Conservation (phyloP, 2,888 invertebrate species). For the Hypomecis atomaria region DNA sequence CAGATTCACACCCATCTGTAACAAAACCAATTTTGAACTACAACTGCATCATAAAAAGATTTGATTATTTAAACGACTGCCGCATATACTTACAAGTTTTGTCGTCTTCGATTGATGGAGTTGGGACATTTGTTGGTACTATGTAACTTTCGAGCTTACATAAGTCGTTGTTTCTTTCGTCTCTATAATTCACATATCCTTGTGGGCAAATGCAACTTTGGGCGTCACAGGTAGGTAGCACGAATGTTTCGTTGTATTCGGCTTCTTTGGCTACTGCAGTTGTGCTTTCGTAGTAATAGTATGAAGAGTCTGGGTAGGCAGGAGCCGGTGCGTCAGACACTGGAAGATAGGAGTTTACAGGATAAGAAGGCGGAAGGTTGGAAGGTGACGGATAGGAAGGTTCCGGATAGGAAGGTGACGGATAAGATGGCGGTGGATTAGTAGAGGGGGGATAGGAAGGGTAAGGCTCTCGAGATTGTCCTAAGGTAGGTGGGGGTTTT, state of each 20-base stretch:
- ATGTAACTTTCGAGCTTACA: constrained; percentile 57
- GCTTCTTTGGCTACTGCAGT: constrained; percentile 53
- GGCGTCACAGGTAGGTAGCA: constrained; percentile 65
- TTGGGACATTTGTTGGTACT: constrained; percentile 18
- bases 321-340: constrained; percentile 26
- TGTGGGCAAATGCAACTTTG: constrained; percentile 66
- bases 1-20: constrained; percentile 89
- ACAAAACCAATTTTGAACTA: constrained; percentile 40
- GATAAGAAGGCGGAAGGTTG: background rate
- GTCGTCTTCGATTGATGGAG: constrained; percentile 19
- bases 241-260: constrained; percentile 68
- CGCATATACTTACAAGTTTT: constrained; percentile 12
- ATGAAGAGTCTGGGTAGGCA: constrained; percentile 32
- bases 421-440: background rate
- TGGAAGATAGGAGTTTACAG: background rate
- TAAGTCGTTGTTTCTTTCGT: constrained; percentile 65
- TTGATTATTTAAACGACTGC: background rate
- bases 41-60: too few species aligned
- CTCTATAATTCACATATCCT: constrained; percentile 65
- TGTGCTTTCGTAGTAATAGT: constrained; percentile 40
- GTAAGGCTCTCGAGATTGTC: background rate
- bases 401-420: background rate
- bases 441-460: background rate
- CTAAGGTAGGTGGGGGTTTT: background rate
- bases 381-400: background rate